Conservation (phyloP, 92 coral and sea anemone species). For the Paragorgia papillata region DNA sequence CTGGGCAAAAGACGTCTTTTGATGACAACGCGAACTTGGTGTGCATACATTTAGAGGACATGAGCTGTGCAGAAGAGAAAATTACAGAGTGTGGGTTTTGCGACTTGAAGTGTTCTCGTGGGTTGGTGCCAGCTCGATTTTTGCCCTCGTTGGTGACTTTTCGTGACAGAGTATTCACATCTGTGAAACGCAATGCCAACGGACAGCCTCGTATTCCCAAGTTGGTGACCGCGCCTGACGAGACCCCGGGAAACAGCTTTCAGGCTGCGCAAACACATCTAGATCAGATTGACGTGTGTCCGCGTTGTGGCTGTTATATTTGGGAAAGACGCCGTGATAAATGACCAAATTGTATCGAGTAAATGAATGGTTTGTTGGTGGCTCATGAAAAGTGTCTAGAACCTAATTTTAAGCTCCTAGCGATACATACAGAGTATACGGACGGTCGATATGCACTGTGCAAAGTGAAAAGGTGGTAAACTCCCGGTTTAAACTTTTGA, state of each 20-base stretch:
- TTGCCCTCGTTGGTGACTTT: slow-evolving; percentile 24
- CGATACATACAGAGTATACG: too few species aligned
- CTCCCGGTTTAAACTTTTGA: too few species aligned
- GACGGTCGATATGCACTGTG: too few species aligned
- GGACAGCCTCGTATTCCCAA: too few species aligned
- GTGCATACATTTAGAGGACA: slow-evolving; percentile 17
- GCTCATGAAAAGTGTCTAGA: too few species aligned
- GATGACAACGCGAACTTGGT: not conserved
- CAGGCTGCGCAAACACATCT: too few species aligned
- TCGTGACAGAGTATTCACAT: not conserved
- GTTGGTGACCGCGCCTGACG: too few species aligned
- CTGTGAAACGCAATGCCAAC: not conserved
- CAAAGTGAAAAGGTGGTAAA: too few species aligned
- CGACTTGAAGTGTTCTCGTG: not conserved
- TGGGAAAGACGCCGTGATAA: not conserved
- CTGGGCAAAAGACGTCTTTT: not conserved
- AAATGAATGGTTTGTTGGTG: too few species aligned
- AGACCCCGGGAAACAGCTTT: too few species aligned
- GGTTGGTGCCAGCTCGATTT: slow-evolving; percentile 26
- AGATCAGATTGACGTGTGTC: slow-evolving; percentile 5
- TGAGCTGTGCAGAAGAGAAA: slow-evolving; percentile 12
- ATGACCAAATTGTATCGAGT: not conserved
- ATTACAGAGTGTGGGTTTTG: slow-evolving; percentile 11
- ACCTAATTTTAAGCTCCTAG: too few species aligned
- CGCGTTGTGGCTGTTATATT: slow-evolving; percentile 21